Conservation (phyloP, 2,113 vertebrate species). For the Apistogramma diplotaenia region DNA sequence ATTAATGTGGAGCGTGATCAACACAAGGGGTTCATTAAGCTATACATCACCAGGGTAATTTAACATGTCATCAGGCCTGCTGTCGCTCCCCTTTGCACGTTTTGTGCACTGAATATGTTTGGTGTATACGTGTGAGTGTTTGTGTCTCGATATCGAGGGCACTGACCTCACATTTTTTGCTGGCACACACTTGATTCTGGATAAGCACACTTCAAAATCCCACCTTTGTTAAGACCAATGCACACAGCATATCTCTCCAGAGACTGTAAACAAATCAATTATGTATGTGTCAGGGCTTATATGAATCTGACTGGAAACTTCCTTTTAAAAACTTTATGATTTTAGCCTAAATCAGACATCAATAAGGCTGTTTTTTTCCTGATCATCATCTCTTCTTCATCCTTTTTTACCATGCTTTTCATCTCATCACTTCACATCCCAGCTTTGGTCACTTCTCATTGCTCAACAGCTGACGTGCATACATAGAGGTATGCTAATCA, state of each 20-base stretch:
- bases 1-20: constrained; percentile 99
- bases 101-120: constrained; percentile 46
- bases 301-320: neutral
- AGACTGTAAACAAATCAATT: neutral
- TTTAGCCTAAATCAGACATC: neutral
- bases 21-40: constrained; percentile 99
- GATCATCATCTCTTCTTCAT: constrained; percentile 6
- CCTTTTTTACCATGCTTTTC: constrained; percentile 1
- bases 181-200: neutral
- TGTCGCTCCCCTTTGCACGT: constrained; percentile 80
- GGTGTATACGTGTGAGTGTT: constrained; percentile 11
- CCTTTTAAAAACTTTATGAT: neutral
- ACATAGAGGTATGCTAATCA: constrained; percentile 78
- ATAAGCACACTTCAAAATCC: neutral
- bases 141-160: constrained; percentile 25
- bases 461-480: constrained; percentile 55
- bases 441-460: constrained; percentile 53
- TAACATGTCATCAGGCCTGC: constrained; percentile 97
- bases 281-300: neutral
- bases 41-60: constrained; percentile 99
- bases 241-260: neutral
- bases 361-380: neutral
- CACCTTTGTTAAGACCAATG: neutral
- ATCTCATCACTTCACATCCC: constrained; percentile 36
- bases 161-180: constrained; percentile 22